Base-by-base conservation (phyloP, 1,140 invertebrate genomes). In the Trachymyrmex cornetzi region DNA sequence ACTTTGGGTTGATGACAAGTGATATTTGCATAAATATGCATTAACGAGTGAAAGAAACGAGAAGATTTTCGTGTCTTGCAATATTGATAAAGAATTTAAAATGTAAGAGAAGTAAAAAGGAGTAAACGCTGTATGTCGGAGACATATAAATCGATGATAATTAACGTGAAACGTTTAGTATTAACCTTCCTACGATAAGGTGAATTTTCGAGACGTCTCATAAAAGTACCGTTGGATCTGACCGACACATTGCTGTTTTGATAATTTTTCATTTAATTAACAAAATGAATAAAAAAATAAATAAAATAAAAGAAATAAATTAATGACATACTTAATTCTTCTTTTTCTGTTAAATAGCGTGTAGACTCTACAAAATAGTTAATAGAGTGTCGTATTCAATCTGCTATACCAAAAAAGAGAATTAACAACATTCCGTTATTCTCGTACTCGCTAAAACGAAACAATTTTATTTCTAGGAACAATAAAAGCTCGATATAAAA, bases 1-100 rank as follows among this genome's bases (percentile, higher is more conserved):
- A 61, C 24, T 50, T 30, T 50, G 0, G 3, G 0, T n/a, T n/a
- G 34, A 27, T 14, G 55, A 74, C 57, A 48, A 61, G 38, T 82
- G 48, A 84, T 50, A 75, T 80, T 67, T 80, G 27, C 55, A 61
- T 84, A 74, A 84, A 61, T 81, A 71, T 74, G n/a, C 30, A 48
- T 59, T 30, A 19, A n/a, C 3, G 55, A 59, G 38, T 48, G 7
- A 14, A 19, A 72, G 67, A 48, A 55, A 30, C 38, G 63, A 53
- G 9, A 44, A 44, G 38, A 44, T 44, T 11, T 12, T 22, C 38
- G 19, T 24, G 34, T 14, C 48, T 55, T 24, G 27, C 19, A 14
- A 75, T 34, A 84, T 75, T 24, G 14, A 82, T 27, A 53, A 19
- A 38, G 16, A 4, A 22, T n/a, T 66, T 66, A 34, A 38, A 11